phyloP scores from a whole-genome alignment of 1,140 invertebrate genomes.

The Hesperophylax magnus region DNA sequence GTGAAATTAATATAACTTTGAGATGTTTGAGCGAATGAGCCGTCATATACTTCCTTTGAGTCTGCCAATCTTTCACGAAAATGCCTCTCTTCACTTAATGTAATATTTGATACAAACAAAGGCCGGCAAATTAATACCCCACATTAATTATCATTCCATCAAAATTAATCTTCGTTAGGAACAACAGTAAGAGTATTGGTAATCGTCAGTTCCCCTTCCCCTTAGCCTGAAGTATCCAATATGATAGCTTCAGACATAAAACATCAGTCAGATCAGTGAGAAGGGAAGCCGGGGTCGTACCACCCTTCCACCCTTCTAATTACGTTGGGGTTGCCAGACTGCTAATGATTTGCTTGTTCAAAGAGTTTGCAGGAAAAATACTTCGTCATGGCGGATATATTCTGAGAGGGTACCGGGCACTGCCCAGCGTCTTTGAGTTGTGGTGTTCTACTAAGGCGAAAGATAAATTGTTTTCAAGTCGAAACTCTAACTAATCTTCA shows the following conservation, averaged over 20 bases:
- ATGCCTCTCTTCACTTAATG: neutral
- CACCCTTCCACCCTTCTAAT: neutral
- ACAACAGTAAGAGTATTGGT: neutral
- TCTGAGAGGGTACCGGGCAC: neutral
- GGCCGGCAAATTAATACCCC: neutral
- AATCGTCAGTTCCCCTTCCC: neutral
- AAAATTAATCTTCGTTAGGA: neutral
- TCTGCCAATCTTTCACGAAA: neutral
- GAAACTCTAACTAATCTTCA: no score
- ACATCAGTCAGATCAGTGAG: neutral
- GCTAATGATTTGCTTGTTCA: slow-evolving; percentile 11
- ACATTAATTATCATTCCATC: neutral
- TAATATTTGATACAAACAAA: no score
- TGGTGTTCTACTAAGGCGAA: no score
- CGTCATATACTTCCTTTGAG: no score
- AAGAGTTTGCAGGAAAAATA: slow-evolving; percentile 6
- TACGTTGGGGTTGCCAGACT: neutral
- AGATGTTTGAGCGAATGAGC: no score
- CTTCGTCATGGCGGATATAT: neutral
- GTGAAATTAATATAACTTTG: no score
- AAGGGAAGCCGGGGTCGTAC: neutral
- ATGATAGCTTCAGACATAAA: neutral
- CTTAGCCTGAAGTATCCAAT: neutral
- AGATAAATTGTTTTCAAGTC: no score
- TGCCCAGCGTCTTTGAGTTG: no score